Evolutionary conservation across 1,140 invertebrate genomes (phyloP).

Genomic region (Cherax destructor): DNA sequence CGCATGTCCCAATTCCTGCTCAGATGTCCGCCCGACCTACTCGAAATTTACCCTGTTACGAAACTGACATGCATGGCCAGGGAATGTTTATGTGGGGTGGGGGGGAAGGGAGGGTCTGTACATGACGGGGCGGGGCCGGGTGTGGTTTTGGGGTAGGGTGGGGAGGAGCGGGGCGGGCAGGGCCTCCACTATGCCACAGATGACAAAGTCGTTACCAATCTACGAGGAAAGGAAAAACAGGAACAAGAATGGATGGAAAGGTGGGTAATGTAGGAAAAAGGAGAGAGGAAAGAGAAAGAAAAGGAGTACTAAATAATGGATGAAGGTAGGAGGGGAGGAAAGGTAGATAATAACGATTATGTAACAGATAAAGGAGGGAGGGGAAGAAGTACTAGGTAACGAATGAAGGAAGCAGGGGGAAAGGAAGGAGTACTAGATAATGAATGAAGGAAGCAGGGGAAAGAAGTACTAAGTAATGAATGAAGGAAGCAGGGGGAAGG

Average conservation of each 20-base stretch:
- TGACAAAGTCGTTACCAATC: no score
- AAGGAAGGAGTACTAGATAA: neutral
- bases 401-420: no score
- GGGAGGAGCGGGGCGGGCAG: neutral
- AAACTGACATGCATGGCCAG: conserved; percentile 38
- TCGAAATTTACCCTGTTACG: conserved; percentile 60
- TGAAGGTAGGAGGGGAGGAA: neutral
- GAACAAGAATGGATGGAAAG: no score
- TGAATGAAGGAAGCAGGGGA: neutral
- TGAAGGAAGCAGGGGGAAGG: neutral
- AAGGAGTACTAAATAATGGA: neutral
- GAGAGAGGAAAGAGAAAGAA: neutral
- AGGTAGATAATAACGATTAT: neutral
- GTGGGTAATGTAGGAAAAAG: neutral
- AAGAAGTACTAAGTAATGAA: neutral
- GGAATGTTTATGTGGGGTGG: conserved; percentile 57
- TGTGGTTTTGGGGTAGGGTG: no score
- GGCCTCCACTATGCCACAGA: no score
- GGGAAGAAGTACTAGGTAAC: no score
- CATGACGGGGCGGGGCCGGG: no score
- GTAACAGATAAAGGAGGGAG: neutral
- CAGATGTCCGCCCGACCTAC: conserved; percentile 34
- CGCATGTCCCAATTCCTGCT: neutral
- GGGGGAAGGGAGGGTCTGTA: neutral
- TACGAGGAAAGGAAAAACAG: neutral